Base-by-base conservation (phyloP, 2,113 vertebrate species). In the Boulengeromyrus knoepffleri region DNA sequence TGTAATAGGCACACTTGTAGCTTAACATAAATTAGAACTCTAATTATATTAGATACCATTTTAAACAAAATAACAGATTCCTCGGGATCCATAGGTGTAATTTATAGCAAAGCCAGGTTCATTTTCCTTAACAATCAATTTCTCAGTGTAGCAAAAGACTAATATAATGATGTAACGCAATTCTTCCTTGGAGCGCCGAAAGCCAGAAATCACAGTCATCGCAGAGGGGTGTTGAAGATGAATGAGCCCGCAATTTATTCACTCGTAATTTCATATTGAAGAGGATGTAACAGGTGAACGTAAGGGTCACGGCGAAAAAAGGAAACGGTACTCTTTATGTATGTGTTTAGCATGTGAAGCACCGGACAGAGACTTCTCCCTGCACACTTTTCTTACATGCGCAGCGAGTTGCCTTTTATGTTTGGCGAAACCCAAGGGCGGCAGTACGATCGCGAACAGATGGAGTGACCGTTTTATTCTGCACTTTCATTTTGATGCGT, bases 191-290 rank as follows among this genome's bases (percentile, higher is more conserved):
- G 93, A 97, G 97, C 95, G 96, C 94, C 92, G 95, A 96, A 97
- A 97, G 97, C 96, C 96, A 95, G 96, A 95, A 96, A 96, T 98
- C 96, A 94, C 95, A 96, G 95, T 97, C 96, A 97, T 96, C 97
- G 97, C 96, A 96, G 96, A 96, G 95, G 95, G 95, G 96, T 97
- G 95, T 94, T 94, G 95, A 99, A 99, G 98, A 99, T 98, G 99
- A 99, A 99, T 99, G 98, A 99, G 98, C 97, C 97, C 97, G 96
- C 97, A 97, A 97, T 99, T 98, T 97, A 99, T 99, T 98, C 98
- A 97, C 96, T 96, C 96, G 96, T 99, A 99, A 99, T 99, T 99
- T 98, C 96, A 97, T 96, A 97, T 96, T 94, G 93, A 96, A 96
- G 96, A 97, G 95, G 96, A 95, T 94, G 96, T 98, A 97, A 97